Conservation (phyloP, 1,140 invertebrate species). For the Diabrotica virgifera region DNA sequence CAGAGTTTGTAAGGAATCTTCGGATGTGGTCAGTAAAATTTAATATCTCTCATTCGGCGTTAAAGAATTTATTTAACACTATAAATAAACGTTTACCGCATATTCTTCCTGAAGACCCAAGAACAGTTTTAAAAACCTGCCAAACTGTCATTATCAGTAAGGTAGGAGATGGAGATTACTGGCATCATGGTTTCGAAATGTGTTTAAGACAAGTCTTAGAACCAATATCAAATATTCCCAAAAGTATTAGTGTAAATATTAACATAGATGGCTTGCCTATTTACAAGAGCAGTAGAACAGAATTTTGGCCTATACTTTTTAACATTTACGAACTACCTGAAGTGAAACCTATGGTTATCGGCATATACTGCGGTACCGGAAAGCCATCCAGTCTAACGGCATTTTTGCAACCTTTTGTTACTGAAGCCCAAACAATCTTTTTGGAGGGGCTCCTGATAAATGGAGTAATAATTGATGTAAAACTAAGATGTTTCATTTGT, state of each 20-base stretch:
- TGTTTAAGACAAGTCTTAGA: constrained; percentile 3
- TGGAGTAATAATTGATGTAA: constrained; percentile 16
- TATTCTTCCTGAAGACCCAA: constrained; percentile 24
- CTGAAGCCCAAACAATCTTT: constrained; percentile 17
- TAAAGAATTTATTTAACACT: constrained; percentile 20
- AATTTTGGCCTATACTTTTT: constrained; percentile 38
- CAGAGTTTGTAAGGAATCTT: constrained; percentile 4
- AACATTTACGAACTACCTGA: constrained; percentile 27
- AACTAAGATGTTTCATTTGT: constrained; percentile 29
- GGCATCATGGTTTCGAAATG: constrained; percentile 22
- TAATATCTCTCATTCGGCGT: constrained; percentile 23
- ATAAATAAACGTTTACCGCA: constrained; percentile 20
- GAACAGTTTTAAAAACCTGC: constrained; percentile 23
- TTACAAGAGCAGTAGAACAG: constrained; percentile 30
- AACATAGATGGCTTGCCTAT: constrained; percentile 27
- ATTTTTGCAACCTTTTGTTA: constrained; percentile 28
- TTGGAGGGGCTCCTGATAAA: constrained; percentile 15
- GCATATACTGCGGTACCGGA: constrained; percentile 25
- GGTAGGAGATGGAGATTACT: constrained; percentile 23
- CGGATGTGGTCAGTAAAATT: constrained; percentile 18
- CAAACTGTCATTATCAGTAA: constrained; percentile 19
- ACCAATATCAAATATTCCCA: constrained; percentile 4
- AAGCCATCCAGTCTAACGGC: constrained; percentile 21
- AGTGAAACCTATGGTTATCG: constrained; percentile 22
- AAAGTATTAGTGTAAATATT: constrained; percentile 15